Evolutionary conservation across 92 coral and sea anemone genomes (phyloP).

Genomic region (Epizoanthus illoricatus): DNA sequence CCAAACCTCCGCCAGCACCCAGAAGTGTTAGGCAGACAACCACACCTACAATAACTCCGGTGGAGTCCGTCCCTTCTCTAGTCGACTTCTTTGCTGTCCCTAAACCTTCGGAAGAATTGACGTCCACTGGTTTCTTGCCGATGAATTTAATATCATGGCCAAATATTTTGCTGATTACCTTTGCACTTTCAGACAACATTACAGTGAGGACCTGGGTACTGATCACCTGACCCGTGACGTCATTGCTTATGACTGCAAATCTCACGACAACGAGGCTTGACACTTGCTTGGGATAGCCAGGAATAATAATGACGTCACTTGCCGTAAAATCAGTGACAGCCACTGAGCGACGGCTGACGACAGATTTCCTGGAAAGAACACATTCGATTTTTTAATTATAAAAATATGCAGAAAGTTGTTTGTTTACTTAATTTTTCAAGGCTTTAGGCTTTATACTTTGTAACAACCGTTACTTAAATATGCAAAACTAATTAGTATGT

Average conservation of each 20-base stretch:
- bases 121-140: neutral
- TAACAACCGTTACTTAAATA: too few relatives aligned
- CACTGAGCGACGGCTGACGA: neutral
- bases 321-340: neutral
- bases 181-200: slow-evolving; percentile 2
- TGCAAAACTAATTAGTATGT: too few relatives aligned
- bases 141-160: slow-evolving; percentile 12
- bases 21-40: neutral
- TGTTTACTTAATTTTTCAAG: too few relatives aligned
- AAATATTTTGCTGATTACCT: slow-evolving; percentile 20
- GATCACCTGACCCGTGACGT: neutral
- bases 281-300: slow-evolving; percentile 24
- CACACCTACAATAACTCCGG: neutral
- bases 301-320: slow-evolving; percentile 17
- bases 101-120: neutral
- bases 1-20: neutral
- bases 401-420: too few relatives aligned
- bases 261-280: neutral
- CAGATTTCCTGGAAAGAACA: neutral
- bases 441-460: too few relatives aligned
- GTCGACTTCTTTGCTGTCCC: neutral
- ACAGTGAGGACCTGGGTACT: slow-evolving; percentile 9
- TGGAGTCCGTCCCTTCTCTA: neutral
- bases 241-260: neutral
- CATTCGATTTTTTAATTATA: too few relatives aligned